Conservation (phyloP, 2,888 invertebrate genomes). For the Mystacides longicornis region DNA sequence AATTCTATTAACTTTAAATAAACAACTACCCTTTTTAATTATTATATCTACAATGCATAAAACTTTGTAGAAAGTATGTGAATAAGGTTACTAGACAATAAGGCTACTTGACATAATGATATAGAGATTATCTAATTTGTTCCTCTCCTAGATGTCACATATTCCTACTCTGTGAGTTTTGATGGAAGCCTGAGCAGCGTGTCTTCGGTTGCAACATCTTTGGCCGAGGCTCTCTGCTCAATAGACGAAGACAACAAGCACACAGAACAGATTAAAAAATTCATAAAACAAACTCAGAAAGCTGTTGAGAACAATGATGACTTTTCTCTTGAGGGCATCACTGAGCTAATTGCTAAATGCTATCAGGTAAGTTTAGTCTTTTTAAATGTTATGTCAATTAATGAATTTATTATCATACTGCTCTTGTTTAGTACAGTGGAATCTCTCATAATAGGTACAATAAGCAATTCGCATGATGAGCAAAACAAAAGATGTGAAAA, state of each 20-base stretch:
- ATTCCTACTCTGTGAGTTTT: conserved; percentile 36
- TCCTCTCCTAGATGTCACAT: background rate
- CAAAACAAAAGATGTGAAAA: too few species aligned
- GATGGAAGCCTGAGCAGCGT: conserved; percentile 40
- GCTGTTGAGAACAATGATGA: conserved; percentile 35
- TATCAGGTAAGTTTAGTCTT: conserved; percentile 15
- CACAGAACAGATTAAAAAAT: conserved; percentile 61
- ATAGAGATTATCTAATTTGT: background rate
- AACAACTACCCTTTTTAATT: too few species aligned
- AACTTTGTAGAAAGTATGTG: too few species aligned
- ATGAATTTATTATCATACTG: too few species aligned
- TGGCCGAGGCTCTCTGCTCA: conserved; percentile 71
- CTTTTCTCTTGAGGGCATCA: conserved; percentile 42
- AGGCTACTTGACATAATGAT: too few species aligned
- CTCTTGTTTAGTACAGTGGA: too few species aligned
- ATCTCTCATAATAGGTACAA: too few species aligned
- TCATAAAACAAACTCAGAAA: conserved; percentile 50
- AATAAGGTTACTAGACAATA: too few species aligned
- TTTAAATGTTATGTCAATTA: too few species aligned
- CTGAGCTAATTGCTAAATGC: conserved; percentile 34
- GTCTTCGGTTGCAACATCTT: conserved; percentile 57
- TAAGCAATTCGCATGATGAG: too few species aligned
- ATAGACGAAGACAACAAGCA: conserved; percentile 76
- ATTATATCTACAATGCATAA: too few species aligned
- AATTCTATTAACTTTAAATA: too few species aligned